A percentile compares a stretch with the other conserved stretches of the same genome.
phyloP scores from a whole-genome alignment of 2,888 invertebrate genomes.

The Mesodorylaimus sp. region DNA sequence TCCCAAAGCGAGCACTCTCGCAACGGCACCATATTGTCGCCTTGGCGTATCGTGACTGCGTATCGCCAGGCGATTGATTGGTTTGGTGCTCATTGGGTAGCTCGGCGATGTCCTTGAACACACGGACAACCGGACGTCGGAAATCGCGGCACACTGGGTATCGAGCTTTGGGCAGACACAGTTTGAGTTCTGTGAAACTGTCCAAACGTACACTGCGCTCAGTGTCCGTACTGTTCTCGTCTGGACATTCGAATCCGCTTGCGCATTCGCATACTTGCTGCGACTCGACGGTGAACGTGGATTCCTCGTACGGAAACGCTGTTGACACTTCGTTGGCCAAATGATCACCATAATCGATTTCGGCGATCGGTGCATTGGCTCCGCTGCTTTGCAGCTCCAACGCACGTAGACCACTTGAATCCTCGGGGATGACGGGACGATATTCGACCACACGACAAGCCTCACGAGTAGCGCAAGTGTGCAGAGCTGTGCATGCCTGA shows the following conservation, averaged over 20 bases:
- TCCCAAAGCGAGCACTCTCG: background rate
- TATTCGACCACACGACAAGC: constrained; percentile 8
- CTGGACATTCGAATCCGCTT: background rate
- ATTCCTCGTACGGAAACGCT: constrained; percentile 1
- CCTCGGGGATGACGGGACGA: background rate
- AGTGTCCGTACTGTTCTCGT: background rate
- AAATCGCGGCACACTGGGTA: constrained; percentile 1
- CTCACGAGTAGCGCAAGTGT: background rate
- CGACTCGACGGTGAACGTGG: background rate
- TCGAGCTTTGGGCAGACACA: background rate
- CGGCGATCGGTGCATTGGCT: too few relatives aligned
- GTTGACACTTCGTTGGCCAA: too few relatives aligned
- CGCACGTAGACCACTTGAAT: too few relatives aligned
- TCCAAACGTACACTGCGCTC: background rate
- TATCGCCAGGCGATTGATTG: background rate
- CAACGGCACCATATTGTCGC: constrained; percentile 5
- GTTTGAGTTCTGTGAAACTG: background rate
- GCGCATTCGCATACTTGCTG: background rate
- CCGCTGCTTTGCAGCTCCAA: too few relatives aligned
- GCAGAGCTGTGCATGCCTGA: too few relatives aligned
- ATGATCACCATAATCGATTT: too few relatives aligned
- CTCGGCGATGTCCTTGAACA: constrained; percentile 5
- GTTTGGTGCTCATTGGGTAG: too few relatives aligned
- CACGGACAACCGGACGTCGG: constrained; percentile 2
- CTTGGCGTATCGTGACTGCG: background rate